phyloP scores from a whole-genome alignment of 1,140 invertebrate genomes.

The Stenopsyche tienmushanensis region DNA sequence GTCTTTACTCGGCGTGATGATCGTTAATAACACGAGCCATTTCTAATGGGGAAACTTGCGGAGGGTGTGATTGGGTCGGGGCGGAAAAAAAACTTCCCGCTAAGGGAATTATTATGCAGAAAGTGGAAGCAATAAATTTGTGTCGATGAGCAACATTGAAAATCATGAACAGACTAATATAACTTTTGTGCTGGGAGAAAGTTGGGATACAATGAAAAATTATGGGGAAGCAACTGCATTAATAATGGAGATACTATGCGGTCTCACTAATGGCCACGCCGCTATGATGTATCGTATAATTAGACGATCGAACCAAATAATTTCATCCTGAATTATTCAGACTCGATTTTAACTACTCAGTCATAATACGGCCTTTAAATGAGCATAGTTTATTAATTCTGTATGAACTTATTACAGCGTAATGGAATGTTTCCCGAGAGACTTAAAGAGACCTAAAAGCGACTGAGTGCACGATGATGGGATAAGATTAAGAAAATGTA shows the following conservation, averaged over 20 bases:
- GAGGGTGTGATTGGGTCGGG: slow-evolving; percentile 29
- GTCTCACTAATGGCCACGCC: no score
- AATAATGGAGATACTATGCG: neutral
- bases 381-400: no score
- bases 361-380: no score
- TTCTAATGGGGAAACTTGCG: slow-evolving; percentile 3
- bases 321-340: no score
- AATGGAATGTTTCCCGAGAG: no score
- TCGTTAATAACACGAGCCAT: slow-evolving; percentile 35
- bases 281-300: no score
- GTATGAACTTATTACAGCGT: no score
- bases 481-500: no score
- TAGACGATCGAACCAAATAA: no score
- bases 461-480: no score
- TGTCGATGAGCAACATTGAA: neutral
- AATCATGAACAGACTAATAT: neutral
- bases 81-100: slow-evolving; percentile 12
- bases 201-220: neutral
- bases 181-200: slow-evolving; percentile 3
- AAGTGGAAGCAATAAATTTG: slow-evolving; percentile 28
- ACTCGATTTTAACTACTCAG: no score
- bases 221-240: neutral
- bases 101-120: slow-evolving; percentile 31
- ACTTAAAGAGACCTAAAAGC: no score
- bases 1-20: slow-evolving; percentile 31